Base-by-base conservation (phyloP, 1,140 invertebrate species). In the Branchinecta lindahli region DNA sequence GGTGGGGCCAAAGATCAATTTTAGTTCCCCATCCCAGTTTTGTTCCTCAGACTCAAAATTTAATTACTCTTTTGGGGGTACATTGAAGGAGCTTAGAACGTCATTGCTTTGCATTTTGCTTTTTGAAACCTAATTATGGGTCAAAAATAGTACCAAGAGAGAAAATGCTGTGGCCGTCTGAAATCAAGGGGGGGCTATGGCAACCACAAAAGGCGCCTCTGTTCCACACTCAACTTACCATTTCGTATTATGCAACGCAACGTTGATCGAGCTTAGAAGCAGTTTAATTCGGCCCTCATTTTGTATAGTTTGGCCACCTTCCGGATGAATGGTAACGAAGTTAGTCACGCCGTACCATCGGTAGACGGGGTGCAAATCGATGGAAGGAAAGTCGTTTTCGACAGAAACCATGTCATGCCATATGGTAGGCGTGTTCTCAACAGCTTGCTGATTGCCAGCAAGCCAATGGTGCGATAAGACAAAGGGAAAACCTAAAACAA, bases 241-340 rank as follows among this genome's bases (percentile, higher is more conserved):
- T 75, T 84, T 84, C 20, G 86, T 85, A 80, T 94, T 95, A 68
- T 84, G 87, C n/a, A 88, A 79, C 12, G 91, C 91, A 73, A 96
- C 90, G 66, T 85, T 85, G 12, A 89, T 78, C 15, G 92, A 91
- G 78, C 93, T 95, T 46, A 94, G 78, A 6, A 96, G 81, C 71
- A 94, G 83, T 81, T 92, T 94, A 47, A 89, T 86, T 76, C 86
- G 83, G 72, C 88, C 92, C 75, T 94, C 90, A 73, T 86, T 87
- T 2, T 82, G 81, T 71, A 94, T 85, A 45, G 75, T 75, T 52
- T 84, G 82, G 70, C 76, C 76, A 70, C 76, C 79, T 21, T 79
- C 75, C 10, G 91, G 87, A 72, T 83, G 82, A 52, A 96, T 78
- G 69, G 94, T 84, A 61, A 94, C 77, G 80, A 93, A 96, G 74